Evolutionary conservation across 1,140 invertebrate genomes (phyloP), one percentile per base, ranked within the genome.

Genomic region (Anthonomus grandis): DNA sequence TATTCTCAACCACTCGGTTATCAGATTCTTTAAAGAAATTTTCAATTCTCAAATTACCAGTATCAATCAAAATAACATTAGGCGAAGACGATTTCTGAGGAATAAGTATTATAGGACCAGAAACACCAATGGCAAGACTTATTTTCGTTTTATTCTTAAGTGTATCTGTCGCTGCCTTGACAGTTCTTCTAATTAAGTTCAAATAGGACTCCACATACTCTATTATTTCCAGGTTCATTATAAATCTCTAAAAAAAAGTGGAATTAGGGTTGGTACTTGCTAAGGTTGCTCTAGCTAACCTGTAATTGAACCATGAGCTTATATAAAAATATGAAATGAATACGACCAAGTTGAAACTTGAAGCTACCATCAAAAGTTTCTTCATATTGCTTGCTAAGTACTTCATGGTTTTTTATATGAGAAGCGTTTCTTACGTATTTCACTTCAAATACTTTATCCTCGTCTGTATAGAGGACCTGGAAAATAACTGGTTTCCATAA

Each of bases 51-150:
- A 93, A 71, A 65, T 87, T 81, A 85, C 85, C 86, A 70, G 89
- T 82, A 70, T 89, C 86, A 13, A 91, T 73, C 37, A 92, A 80
- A 36, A 93, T 72, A n/a, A 90, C 77, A 72, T 87, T 90, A 0
- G 87, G 86, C 4, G 87, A 89, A 47, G 86, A 84, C 15, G 86
- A 85, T 65, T 88, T 87, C 67, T 91, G 88, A 0, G 90, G 90
- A 27, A 93, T 71, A 19, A 91, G 71, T 15, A 93, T 72, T 0
- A 86, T 83, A 27, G 90, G 89, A 25, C 84, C 84, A 67, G 86
- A 82, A 58, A 91, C 79, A 68, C 88, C 83, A 42, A 91, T 79
- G 21, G 83, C 83, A 4, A 91, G 70, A 49, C 83, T 83, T 36
- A 91, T 77, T 63, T 83, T 81, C 0, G 81, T 81, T 24, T 81